Percentiles rank a stretch among this genome's conserved stretches.
phyloP scores from a whole-genome alignment of 1,140 invertebrate species.

The Micrasema longulum region DNA sequence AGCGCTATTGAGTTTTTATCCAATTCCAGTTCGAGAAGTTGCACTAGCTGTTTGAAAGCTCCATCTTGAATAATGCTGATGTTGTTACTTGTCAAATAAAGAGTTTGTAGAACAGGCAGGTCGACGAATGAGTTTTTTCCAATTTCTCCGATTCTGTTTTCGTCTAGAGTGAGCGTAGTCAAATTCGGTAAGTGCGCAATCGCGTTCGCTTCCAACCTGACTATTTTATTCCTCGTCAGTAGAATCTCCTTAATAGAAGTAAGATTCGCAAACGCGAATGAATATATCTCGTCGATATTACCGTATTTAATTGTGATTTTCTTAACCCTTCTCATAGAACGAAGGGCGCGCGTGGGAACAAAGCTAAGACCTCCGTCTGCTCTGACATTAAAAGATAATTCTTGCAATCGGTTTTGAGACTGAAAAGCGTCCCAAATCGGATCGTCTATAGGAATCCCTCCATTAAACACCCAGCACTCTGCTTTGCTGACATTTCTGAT shows the following conservation, averaged over 20 bases:
- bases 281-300: slow-evolving; percentile 74
- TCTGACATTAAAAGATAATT: slow-evolving; percentile 76
- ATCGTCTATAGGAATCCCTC: slow-evolving; percentile 72
- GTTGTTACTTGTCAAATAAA: slow-evolving; percentile 80
- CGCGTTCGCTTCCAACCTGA: slow-evolving; percentile 71
- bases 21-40: slow-evolving; percentile 76
- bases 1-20: slow-evolving; percentile 78
- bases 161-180: slow-evolving; percentile 74
- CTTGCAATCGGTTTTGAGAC: slow-evolving; percentile 75
- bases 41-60: slow-evolving; percentile 75
- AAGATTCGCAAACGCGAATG: slow-evolving; percentile 78
- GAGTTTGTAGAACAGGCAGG: slow-evolving; percentile 74
- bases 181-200: slow-evolving; percentile 77
- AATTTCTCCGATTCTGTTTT: slow-evolving; percentile 79
- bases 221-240: slow-evolving; percentile 77
- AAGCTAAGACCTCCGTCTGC: slow-evolving; percentile 74
- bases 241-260: slow-evolving; percentile 75
- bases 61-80: slow-evolving; percentile 78
- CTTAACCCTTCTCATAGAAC: slow-evolving; percentile 73
- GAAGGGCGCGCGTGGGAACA: slow-evolving; percentile 76
- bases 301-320: slow-evolving; percentile 77
- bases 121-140: slow-evolving; percentile 78
- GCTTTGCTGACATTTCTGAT: slow-evolving; percentile 64
- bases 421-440: slow-evolving; percentile 78
- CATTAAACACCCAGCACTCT: slow-evolving; percentile 76